These are phyloP conservation scores for Centropus bengalensis DNA, from an alignment of 2,113 vertebrate genomes.

Conservation along the genomic window DNA sequence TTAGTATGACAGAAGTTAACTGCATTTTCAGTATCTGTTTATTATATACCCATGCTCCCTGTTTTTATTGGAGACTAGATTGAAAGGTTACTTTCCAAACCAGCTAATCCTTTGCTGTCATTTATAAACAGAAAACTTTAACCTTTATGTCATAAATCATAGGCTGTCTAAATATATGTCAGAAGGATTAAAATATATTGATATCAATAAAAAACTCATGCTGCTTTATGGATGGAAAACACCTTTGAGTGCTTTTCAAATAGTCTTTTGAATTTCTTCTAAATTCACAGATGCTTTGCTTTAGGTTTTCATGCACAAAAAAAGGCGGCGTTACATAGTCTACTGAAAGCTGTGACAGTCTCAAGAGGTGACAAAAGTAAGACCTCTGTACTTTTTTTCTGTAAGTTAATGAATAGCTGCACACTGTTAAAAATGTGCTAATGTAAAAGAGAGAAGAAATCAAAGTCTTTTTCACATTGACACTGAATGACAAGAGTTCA, in stretches of 20 bases:
- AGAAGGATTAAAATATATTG: background rate
- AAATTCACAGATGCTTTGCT: background rate
- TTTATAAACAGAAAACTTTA: background rate
- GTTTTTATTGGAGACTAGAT: background rate
- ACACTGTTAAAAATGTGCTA: background rate
- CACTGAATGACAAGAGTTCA: background rate
- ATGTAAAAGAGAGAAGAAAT: background rate
- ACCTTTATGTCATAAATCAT: background rate
- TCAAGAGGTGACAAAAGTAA: background rate
- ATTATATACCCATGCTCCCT: rapidly evolving
- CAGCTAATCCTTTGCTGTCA: background rate
- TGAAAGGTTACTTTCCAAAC: background rate
- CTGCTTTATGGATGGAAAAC: background rate
- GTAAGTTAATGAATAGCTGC: background rate
- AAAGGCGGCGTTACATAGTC: background rate
- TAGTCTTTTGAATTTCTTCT: background rate
- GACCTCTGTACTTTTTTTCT: too few species aligned
- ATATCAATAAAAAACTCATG: background rate
- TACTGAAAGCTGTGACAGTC: background rate
- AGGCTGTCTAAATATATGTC: background rate
- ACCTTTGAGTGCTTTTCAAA: background rate
- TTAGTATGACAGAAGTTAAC: background rate
- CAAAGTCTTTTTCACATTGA: background rate
- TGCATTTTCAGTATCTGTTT: background rate
- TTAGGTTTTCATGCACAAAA: background rate